A percentile compares a stretch with the other conserved stretches of the same genome.
These are phyloP conservation scores for Lasioglossum lativentre DNA, from an alignment of 2,888 invertebrate species.

Conservation along the genomic window DNA sequence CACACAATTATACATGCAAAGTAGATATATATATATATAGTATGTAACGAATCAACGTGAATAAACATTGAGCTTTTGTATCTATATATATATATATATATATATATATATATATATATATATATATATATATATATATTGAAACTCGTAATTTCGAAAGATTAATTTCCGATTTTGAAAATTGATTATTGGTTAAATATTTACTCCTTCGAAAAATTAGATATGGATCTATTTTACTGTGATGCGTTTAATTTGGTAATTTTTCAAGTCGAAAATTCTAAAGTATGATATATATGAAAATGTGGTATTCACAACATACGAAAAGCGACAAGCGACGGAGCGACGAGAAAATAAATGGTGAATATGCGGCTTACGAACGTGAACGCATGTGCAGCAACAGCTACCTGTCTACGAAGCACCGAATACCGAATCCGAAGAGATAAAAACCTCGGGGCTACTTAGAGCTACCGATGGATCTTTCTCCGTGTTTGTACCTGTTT, in stretches of 20 bases:
- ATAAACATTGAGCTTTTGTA: background rate
- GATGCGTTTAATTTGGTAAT: background rate
- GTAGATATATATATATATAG: no score
- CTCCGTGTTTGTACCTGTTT: constrained; percentile 75
- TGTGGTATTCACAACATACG: background rate
- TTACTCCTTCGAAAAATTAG: background rate
- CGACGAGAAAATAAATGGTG: constrained; percentile 19
- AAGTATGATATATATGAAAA: no score
- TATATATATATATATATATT: no score
- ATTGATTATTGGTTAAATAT: background rate
- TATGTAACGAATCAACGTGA: background rate
- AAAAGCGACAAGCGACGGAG: background rate
- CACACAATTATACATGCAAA: no score
- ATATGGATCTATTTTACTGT: background rate
- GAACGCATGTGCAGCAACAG: constrained; percentile 70
- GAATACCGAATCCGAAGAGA: constrained; percentile 65
- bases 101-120: no score
- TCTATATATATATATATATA: no score
- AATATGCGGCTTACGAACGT: constrained; percentile 55
- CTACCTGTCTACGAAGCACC: constrained; percentile 67
- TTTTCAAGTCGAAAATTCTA: background rate
- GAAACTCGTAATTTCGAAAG: background rate
- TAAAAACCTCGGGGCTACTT: constrained; percentile 66
- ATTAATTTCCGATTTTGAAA: background rate
- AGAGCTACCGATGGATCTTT: constrained; percentile 76